A percentile compares a stretch with the other conserved stretches of the same genome.
These are phyloP conservation scores for Thomomys bottae DNA, from an alignment of 2,113 vertebrate species.

Conservation along the genomic window DNA sequence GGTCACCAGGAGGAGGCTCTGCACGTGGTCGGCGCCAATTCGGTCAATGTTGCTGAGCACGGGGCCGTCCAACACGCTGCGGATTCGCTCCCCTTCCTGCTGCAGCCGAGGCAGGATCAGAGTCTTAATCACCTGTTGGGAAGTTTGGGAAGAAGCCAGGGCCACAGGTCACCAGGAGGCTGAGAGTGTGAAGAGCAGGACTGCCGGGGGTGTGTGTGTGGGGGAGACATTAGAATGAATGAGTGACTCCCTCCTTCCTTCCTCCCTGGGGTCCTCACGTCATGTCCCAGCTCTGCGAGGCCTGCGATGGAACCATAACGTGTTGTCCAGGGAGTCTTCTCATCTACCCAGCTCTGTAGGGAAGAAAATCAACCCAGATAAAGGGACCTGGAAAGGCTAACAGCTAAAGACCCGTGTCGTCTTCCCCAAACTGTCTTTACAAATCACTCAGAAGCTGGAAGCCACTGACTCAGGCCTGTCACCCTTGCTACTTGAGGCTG, in stretches of 20 bases:
- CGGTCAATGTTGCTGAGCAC: constrained; percentile 95
- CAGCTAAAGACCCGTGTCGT: not conserved
- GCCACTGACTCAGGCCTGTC: not conserved
- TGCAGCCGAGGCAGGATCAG: constrained; percentile 92
- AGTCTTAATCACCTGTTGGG: constrained; percentile 92
- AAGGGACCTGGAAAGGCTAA: not conserved
- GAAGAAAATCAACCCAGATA: not conserved
- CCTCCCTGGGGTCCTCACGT: constrained; percentile 81
- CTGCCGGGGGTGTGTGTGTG: not conserved
- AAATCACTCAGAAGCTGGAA: not conserved
- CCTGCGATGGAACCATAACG: constrained; percentile 95
- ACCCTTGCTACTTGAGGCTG: too few relatives aligned
- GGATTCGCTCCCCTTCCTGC: constrained; percentile 92
- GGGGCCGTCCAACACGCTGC: constrained; percentile 90
- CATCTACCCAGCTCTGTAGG: constrained; percentile 92
- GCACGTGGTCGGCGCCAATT: constrained; percentile 94
- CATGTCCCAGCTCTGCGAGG: constrained; percentile 92
- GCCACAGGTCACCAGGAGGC: not conserved
- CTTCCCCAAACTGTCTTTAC: not conserved
- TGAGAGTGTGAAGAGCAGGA: not conserved
- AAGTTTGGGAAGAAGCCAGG: not conserved
- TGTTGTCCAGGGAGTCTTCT: constrained; percentile 95
- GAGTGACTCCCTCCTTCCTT: not conserved
- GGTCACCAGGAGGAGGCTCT: constrained; percentile 93
- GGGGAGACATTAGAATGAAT: too few relatives aligned